Evolutionary conservation across 2,113 vertebrate species (phyloP).

Genomic region (Hippocampus comes): DNA sequence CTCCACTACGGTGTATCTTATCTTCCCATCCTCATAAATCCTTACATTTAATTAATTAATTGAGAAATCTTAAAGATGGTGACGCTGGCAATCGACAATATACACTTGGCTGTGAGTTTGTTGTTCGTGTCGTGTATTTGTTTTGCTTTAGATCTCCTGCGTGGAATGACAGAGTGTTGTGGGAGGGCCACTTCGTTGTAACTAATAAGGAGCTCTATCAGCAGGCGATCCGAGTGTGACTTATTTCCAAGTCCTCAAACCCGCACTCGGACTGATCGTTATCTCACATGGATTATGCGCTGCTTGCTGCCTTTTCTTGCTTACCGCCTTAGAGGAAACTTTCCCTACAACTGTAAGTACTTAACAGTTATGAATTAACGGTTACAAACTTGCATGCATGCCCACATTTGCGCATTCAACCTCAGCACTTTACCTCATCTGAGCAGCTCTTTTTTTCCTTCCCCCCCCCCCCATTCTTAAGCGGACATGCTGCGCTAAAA

Average conservation of each 20-base stretch:
- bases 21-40: background rate
- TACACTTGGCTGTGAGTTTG: constrained; percentile 23
- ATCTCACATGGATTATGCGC: constrained; percentile 66
- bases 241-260: constrained; percentile 74
- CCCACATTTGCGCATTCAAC: background rate
- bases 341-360: constrained; percentile 71
- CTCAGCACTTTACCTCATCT: background rate
- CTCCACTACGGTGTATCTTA: background rate
- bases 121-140: constrained; percentile 20
- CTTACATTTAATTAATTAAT: background rate
- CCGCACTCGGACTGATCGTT: constrained; percentile 60
- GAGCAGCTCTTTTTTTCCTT: background rate
- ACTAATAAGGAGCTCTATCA: constrained; percentile 96
- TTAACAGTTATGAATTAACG: background rate
- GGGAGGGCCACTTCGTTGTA: constrained; percentile 91
- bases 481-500: constrained; percentile 1
- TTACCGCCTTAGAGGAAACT: constrained; percentile 64
- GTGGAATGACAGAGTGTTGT: constrained; percentile 77
- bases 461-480: background rate
- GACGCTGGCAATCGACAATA: background rate
- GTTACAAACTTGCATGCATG: background rate
- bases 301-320: constrained; percentile 38
- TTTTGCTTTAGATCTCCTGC: constrained; percentile 67
- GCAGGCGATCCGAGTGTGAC: constrained; percentile 73
- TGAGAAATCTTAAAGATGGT: background rate